Conservation (phyloP, 2,113 vertebrate species). For the Brevimyrus niger region DNA sequence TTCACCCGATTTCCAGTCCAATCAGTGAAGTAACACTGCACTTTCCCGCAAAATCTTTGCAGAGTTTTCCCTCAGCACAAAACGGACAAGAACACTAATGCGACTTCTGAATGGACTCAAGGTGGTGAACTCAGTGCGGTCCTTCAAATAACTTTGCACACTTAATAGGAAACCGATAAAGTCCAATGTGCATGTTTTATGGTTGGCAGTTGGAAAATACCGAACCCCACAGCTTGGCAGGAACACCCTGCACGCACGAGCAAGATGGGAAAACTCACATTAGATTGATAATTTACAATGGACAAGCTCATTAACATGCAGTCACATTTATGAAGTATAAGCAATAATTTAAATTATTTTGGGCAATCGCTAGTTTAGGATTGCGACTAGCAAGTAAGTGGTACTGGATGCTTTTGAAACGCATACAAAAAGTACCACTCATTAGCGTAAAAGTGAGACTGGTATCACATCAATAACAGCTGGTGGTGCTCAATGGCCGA, state of each 20-base stretch:
- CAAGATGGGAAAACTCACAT: not conserved
- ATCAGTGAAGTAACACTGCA: not conserved
- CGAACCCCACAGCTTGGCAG: not conserved
- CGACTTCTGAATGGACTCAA: not conserved
- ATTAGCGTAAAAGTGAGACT: not conserved
- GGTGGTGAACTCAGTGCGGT: not conserved
- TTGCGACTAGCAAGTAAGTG: not conserved
- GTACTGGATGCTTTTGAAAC: not conserved
- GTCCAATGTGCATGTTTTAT: not conserved
- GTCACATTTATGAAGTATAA: not conserved
- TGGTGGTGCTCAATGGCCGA: not conserved
- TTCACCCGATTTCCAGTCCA: not conserved
- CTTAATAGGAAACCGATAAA: not conserved
- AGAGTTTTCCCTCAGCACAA: not conserved
- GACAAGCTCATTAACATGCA: not conserved
- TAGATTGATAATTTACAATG: not conserved
- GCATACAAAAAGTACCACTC: not conserved
- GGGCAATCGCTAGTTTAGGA: not conserved
- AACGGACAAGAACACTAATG: not conserved
- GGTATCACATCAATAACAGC: not conserved
- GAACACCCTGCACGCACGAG: not conserved
- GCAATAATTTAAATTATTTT: not conserved
- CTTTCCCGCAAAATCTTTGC: not conserved
- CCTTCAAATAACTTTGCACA: not conserved
- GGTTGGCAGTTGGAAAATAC: not conserved